Conservation (phyloP, 2,888 invertebrate genomes). For the Argynnis bischoffii region DNA sequence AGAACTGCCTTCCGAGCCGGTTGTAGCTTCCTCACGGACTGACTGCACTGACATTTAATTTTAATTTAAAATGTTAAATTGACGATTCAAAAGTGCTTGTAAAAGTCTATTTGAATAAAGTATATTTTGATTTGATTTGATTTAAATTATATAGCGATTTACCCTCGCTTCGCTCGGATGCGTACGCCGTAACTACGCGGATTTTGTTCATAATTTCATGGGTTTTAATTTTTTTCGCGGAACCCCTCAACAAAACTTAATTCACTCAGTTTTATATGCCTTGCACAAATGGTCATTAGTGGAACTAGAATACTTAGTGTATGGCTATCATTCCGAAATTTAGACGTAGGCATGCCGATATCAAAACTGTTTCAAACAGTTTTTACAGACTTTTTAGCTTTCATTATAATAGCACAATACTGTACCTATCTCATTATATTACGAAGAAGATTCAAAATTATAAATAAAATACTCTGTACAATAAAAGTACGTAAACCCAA, state of each 20-base stretch:
- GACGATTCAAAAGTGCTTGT: too few relatives aligned
- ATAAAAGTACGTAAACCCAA: constrained; percentile 52
- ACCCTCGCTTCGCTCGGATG: too few relatives aligned
- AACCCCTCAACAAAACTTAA: constrained; percentile 46
- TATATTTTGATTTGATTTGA: too few relatives aligned
- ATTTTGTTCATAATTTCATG: too few relatives aligned
- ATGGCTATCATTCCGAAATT: constrained; percentile 49
- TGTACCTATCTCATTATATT: constrained; percentile 51
- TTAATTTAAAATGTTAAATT: too few relatives aligned
- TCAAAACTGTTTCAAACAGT: constrained; percentile 58
- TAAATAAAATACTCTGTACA: constrained; percentile 55
- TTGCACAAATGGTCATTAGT: constrained; percentile 47
- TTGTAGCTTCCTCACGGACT: too few relatives aligned
- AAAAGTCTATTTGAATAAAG: too few relatives aligned
- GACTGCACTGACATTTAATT: too few relatives aligned
- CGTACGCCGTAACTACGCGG: too few relatives aligned
- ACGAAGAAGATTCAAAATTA: constrained; percentile 51
- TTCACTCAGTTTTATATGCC: constrained; percentile 43
- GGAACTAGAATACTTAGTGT: constrained; percentile 50
- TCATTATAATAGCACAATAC: constrained; percentile 52
- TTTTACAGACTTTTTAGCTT: constrained; percentile 51
- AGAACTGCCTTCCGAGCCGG: too few relatives aligned
- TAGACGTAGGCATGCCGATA: constrained; percentile 48
- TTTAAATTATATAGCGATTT: too few relatives aligned
- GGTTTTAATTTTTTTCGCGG: too few relatives aligned